Evolutionary conservation across 2,888 invertebrate genomes (phyloP).

Genomic region (Caenorhabditis becei): DNA sequence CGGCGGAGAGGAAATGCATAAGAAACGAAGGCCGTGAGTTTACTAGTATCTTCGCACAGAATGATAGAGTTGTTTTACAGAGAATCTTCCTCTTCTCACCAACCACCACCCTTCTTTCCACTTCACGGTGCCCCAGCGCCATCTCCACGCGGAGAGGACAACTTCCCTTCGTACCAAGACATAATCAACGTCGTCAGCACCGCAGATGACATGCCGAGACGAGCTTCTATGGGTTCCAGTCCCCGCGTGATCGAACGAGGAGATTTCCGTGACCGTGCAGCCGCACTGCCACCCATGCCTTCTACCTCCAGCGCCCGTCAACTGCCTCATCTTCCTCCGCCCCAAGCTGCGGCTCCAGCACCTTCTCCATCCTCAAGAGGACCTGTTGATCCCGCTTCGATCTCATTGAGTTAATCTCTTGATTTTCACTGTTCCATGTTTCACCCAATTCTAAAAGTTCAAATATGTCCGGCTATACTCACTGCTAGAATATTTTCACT

Average conservation of each 20-base stretch:
- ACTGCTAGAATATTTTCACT: neutral
- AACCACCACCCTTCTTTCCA: neutral
- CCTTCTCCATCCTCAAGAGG: slow-evolving; percentile 6
- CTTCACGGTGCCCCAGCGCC: neutral
- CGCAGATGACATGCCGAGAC: slow-evolving; percentile 42
- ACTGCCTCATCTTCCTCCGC: neutral
- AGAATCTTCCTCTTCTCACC: neutral
- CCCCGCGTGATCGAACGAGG: slow-evolving; percentile 42
- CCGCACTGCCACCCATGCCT: neutral
- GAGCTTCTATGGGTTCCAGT: slow-evolving; percentile 36
- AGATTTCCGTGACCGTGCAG: slow-evolving; percentile 46
- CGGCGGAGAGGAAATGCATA: slow-evolving; percentile 11
- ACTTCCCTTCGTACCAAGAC: slow-evolving; percentile 21
- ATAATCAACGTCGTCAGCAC: slow-evolving; percentile 6
- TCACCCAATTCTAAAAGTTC: neutral
- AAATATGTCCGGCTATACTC: neutral
- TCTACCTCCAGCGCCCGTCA: too few relatives aligned
- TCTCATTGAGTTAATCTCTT: slow-evolving; percentile 42
- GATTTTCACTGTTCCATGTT: slow-evolving; percentile 1
- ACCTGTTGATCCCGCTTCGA: slow-evolving; percentile 61
- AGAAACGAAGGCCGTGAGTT: slow-evolving; percentile 20
- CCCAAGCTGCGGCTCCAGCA: neutral
- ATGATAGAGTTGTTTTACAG: neutral
- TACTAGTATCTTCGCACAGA: neutral
- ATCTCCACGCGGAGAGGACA: slow-evolving; percentile 12